Base-by-base conservation (phyloP, 2,113 vertebrate species). In the Lepidothrix coronata region DNA sequence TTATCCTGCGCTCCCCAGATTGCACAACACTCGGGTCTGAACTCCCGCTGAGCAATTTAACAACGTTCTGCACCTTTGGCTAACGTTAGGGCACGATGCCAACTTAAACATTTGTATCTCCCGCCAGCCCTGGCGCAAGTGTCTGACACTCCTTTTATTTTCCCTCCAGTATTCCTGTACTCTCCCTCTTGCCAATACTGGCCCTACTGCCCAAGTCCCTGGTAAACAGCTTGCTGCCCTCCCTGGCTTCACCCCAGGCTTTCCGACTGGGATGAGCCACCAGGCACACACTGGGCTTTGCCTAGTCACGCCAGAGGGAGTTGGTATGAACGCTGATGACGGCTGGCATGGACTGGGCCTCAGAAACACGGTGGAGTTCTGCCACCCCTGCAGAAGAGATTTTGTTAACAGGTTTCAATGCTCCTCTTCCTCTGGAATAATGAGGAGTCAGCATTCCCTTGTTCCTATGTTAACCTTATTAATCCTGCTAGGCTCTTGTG, bases 31-130 rank as follows among this genome's bases (percentile, higher is more conserved):
- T 72, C 12, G 49, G 22, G 62, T 49, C 62, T 79, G 58, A 91
- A 33, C 71, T 90, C 78, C 88, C 1, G 9, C 71, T 18, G 82
- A 83, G 88, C 49, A 7, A 25, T 93, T 87, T 85, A 75, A 71
- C 78, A 76, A 65, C 37, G 51, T 31, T 78, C 88, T 91, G 85
- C 62, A 91, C 85, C 82, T 93, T 54, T 65, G 88, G 88, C 94
- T 48, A 73, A 25, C 6, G 4, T 41, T 15, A 65, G 44, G 96
- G 85, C 62, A 21, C 16, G 10, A 61, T 19, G 92, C 92, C 95
- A 82, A 7, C 39, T 72, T n/a, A 70, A 93, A 88, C 92, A 94
- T 39, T 44, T 79, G 12, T 43, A 70, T 73, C 90, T 91, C 88
- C 49, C 71, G 73, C 90, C 46, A 93, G 74, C 41, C 71, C n/a